Conservation (phyloP, 2,113 vertebrate genomes). For the Aegotheles bennettii region DNA sequence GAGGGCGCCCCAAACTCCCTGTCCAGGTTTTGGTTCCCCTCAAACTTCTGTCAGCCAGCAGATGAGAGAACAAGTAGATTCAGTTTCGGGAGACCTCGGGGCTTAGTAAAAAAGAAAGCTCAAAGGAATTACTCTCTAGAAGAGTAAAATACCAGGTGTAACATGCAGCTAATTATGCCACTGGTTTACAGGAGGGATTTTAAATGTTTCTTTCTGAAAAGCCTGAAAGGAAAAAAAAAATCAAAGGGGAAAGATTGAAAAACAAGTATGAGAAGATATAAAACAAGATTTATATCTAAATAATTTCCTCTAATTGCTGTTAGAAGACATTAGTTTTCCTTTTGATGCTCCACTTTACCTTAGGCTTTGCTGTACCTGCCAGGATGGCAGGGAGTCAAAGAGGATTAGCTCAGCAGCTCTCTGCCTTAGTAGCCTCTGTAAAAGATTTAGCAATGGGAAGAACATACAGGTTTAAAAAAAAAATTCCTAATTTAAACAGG, state of each 20-base stretch:
- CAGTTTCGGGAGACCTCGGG: slow-evolving; percentile 47
- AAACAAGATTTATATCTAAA: slow-evolving; percentile 82
- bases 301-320: slow-evolving; percentile 85
- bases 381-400: slow-evolving; percentile 77
- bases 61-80: slow-evolving; percentile 43
- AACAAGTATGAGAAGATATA: slow-evolving; percentile 79
- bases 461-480: not conserved
- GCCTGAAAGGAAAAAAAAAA: slow-evolving; percentile 72
- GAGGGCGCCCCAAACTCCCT: not conserved
- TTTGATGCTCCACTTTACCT: slow-evolving; percentile 79
- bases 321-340: slow-evolving; percentile 81
- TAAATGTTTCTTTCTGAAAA: slow-evolving; percentile 68
- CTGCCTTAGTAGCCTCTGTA: slow-evolving; percentile 52
- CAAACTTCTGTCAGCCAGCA: not conserved
- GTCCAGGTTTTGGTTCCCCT: not conserved
- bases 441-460: slow-evolving; percentile 64
- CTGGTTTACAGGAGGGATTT: slow-evolving; percentile 63
- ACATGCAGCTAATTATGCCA: slow-evolving; percentile 68
- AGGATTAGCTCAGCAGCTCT: slow-evolving; percentile 72
- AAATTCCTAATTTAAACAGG: slow-evolving; percentile 9
- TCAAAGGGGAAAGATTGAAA: slow-evolving; percentile 78
- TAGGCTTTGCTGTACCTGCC: slow-evolving; percentile 73
- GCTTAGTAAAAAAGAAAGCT: slow-evolving; percentile 54
- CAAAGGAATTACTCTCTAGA: slow-evolving; percentile 48
- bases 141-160: slow-evolving; percentile 68